Base-by-base conservation (phyloP, 64 coral and sea anemone species). In the Stylophora pistillata region DNA sequence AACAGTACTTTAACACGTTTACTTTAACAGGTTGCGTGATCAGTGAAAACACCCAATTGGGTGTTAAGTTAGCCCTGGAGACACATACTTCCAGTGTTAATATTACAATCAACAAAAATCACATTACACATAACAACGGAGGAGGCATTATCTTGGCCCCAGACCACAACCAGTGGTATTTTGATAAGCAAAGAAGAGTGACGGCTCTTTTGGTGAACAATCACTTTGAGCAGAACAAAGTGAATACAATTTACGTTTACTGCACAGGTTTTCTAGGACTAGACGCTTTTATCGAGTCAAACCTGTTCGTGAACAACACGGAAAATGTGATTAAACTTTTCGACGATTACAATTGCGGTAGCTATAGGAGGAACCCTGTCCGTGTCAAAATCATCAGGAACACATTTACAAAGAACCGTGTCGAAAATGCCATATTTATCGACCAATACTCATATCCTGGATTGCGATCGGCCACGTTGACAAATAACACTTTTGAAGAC, bases 221-320 rank as follows among this genome's bases (percentile, higher is more conserved):
- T 52, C 57, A 88, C 58, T 78, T 95, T 16, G 57, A 76, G 52
- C 15, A 85, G 31, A 95, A 92, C 74, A 88, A 85, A 13, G 74
- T 72, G 1, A 73, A 83, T 17, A 71, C 94, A 52, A 57, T 95
- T 63, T 89, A 88, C 31, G 55, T 63, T 13, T 94, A 84, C 55
- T 89, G 86, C 31, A 33, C 61, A 0, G 89, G 80, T 30, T 59
- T 88, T 54, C 65, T 92, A 12, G 78, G 89, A 26, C 34, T 95
- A 10, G 20, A 92, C 0, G 94, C 89, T 18, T 80, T 85, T 10
- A 62, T 95, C 13, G 59, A 64, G 0, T 80, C 82, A 55, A 95
- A 95, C 86, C 71, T 53, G 28, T 95, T 95, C 47, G 27, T 47
- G 57, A 95, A 95, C 58, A 95, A 79, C 78, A 77, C 86, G 65